A percentile compares a stretch with the other conserved stretches of the same genome.
phyloP scores from a whole-genome alignment of 2,113 vertebrate genomes.

The Columbina picui region DNA sequence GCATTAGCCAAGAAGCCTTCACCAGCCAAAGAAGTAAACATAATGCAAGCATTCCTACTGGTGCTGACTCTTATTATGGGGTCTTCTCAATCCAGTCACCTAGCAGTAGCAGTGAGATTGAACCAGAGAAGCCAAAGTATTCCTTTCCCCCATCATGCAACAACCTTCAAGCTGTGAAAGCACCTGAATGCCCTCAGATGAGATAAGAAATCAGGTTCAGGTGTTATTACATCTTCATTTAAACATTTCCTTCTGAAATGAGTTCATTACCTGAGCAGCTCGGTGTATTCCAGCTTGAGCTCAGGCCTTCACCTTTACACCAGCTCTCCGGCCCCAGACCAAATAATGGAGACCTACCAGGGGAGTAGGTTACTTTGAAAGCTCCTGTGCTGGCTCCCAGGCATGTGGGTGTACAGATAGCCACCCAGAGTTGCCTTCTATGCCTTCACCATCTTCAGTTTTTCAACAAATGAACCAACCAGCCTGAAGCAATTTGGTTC shows the following conservation, averaged over 20 bases:
- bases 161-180: background rate
- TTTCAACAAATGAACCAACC: background rate
- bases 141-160: background rate
- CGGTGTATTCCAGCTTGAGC: background rate
- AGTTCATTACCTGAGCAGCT: background rate
- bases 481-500: background rate
- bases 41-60: background rate
- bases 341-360: background rate
- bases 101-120: background rate
- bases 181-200: background rate
- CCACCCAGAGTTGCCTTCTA: background rate
- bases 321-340: background rate
- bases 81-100: background rate
- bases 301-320: background rate
- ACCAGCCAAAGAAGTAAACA: background rate
- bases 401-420: background rate
- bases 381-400: background rate
- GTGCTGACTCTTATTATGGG: background rate
- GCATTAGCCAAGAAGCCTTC: background rate
- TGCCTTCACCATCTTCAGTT: background rate
- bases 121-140: background rate
- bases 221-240: background rate
- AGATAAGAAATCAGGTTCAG: accelerated
- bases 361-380: background rate
- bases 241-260: background rate